A percentile compares a stretch with the other conserved stretches of the same genome.
These are phyloP conservation scores for Bombus consobrinus DNA, from an alignment of 1,140 invertebrate species.

Conservation along the genomic window DNA sequence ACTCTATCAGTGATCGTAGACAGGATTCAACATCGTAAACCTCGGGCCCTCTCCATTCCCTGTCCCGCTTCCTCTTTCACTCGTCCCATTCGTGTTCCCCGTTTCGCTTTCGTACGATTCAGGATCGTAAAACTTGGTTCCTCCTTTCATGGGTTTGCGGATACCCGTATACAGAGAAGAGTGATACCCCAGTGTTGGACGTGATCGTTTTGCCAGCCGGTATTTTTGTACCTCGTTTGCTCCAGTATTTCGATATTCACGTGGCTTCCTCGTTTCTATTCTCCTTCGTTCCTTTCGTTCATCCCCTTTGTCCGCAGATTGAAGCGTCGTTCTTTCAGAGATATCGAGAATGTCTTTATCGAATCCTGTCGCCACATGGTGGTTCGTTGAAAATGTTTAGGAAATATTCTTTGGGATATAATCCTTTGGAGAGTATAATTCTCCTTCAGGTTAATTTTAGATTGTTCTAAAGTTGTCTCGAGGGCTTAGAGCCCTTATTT, in stretches of 20 bases:
- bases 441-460: too few relatives aligned
- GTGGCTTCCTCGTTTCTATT: neutral
- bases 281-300: too few relatives aligned
- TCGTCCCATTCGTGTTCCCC: neutral
- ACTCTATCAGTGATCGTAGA: slow-evolving; percentile 59
- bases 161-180: slow-evolving; percentile 34
- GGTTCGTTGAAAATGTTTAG: neutral
- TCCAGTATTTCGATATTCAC: slow-evolving; percentile 22
- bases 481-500: neutral
- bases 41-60: slow-evolving; percentile 16
- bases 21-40: slow-evolving; percentile 58
- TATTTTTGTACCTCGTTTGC: slow-evolving; percentile 29
- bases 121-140: slow-evolving; percentile 45
- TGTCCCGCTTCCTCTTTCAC: neutral
- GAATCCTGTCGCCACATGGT: neutral
- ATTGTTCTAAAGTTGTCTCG: too few relatives aligned
- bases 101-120: slow-evolving; percentile 47
- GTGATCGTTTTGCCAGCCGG: neutral
- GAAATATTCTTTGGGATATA: too few relatives aligned
- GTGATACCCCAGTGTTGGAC: neutral
- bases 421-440: too few relatives aligned
- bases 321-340: too few relatives aligned
- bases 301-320: neutral
- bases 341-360: neutral
- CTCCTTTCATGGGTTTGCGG: slow-evolving; percentile 46